These are phyloP conservation scores for Hyposmocoma kahamanoa DNA, from an alignment of 1,140 invertebrate genomes.

Conservation along the genomic window DNA sequence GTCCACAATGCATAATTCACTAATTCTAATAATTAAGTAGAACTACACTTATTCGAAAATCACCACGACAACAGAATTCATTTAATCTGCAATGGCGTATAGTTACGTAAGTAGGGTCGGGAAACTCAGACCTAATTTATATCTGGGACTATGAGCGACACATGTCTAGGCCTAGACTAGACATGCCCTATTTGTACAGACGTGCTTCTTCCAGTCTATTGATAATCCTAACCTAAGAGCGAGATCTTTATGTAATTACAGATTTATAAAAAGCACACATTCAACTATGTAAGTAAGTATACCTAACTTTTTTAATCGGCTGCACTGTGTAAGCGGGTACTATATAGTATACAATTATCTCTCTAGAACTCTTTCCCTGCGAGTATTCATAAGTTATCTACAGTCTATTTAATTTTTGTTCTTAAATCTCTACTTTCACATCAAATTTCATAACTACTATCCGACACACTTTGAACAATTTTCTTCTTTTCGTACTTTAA, in stretches of 20 bases:
- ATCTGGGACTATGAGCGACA: not conserved
- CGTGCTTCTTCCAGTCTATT: not conserved
- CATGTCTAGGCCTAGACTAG: not conserved
- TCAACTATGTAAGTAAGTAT: no score
- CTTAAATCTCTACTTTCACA: not conserved
- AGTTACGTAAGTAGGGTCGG: slow-evolving; percentile 41
- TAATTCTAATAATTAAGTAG: not conserved
- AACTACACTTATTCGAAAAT: not conserved
- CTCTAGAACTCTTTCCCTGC: no score
- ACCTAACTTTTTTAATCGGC: no score
- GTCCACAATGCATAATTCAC: not conserved
- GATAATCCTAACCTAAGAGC: not conserved
- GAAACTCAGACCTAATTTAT: slow-evolving; percentile 5
- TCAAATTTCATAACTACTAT: not conserved
- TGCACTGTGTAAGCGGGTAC: no score
- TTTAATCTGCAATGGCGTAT: slow-evolving; percentile 41
- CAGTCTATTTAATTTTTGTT: not conserved
- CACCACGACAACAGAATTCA: not conserved
- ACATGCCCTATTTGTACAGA: not conserved
- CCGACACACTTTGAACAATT: not conserved
- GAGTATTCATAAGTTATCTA: not conserved
- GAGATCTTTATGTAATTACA: not conserved
- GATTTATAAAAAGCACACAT: not conserved
- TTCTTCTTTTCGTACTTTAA: no score
- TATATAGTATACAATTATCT: no score